A percentile compares a stretch with the other conserved stretches of the same genome.
Evolutionary conservation across 2,888 invertebrate species (phyloP).

Genomic region (Tachystola acroxantha): DNA sequence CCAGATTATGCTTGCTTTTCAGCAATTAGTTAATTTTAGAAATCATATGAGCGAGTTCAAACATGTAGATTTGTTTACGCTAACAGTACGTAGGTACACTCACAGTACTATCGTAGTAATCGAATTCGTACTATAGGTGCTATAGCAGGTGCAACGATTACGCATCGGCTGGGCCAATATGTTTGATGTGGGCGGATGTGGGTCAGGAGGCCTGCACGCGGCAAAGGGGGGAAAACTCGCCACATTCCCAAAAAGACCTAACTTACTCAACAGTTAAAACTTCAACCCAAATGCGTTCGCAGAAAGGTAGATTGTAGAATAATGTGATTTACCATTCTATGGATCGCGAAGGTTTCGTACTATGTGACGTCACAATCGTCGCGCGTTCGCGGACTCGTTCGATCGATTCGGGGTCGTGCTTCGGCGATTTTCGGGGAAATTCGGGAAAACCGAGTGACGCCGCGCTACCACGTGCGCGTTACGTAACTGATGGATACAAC

Average conservation of each 20-base stretch:
- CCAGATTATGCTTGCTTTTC: too few relatives aligned
- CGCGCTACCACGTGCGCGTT: slow-evolving; percentile 64
- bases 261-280: slow-evolving; percentile 8
- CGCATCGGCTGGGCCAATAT: slow-evolving; percentile 36
- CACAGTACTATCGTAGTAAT: slow-evolving; percentile 17
- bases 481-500: slow-evolving; percentile 61
- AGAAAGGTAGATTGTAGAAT: not conserved
- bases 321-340: not conserved
- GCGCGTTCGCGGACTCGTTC: slow-evolving; percentile 50
- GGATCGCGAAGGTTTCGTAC: too few relatives aligned
- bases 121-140: slow-evolving; percentile 18
- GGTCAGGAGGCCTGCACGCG: slow-evolving; percentile 58
- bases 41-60: too few relatives aligned
- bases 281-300: not conserved
- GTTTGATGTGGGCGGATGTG: slow-evolving; percentile 64
- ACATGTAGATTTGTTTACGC: too few relatives aligned
- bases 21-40: too few relatives aligned
- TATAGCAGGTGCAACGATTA: slow-evolving; percentile 58
- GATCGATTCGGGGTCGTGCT: slow-evolving; percentile 47
- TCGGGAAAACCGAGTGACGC: slow-evolving; percentile 47
- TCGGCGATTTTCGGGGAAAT: slow-evolving; percentile 44
- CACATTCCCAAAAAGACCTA: slow-evolving; percentile 1
- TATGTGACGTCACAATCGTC: slow-evolving; percentile 64
- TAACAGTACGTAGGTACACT: too few relatives aligned
- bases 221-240: slow-evolving; percentile 1